These are phyloP conservation scores for Patella caerulea DNA, from an alignment of 2,888 invertebrate genomes.

Conservation along the genomic window DNA sequence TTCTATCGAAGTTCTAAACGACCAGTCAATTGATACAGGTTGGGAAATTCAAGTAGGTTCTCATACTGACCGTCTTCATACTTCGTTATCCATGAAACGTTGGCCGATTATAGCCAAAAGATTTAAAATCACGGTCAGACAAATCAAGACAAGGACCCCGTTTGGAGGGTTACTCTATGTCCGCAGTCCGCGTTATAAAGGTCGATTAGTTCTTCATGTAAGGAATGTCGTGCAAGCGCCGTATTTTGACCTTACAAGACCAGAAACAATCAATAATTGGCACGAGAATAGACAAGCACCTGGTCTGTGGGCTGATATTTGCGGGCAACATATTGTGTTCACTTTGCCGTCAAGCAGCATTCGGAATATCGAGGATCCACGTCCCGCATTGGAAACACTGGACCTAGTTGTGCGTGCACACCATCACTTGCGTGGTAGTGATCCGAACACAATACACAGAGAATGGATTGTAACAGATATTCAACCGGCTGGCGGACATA, in stretches of 20 bases:
- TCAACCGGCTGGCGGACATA: background rate
- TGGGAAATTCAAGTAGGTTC: conserved; percentile 7
- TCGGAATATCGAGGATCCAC: background rate
- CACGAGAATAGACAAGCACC: background rate
- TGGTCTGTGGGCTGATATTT: background rate
- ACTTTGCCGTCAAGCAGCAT: background rate
- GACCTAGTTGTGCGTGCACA: background rate
- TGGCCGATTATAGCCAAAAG: background rate
- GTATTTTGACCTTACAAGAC: background rate
- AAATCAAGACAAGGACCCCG: background rate
- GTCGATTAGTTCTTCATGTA: background rate
- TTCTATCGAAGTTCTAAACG: background rate
- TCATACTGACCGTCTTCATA: background rate
- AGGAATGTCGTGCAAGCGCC: background rate
- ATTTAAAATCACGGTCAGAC: background rate
- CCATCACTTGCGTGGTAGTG: background rate
- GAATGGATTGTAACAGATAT: conserved; percentile 2
- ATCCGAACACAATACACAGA: background rate
- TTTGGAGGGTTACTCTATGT: background rate
- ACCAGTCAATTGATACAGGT: background rate
- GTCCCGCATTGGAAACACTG: background rate
- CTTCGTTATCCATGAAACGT: background rate
- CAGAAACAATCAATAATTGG: background rate
- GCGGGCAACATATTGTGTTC: background rate
- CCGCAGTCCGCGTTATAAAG: background rate